These are phyloP conservation scores for Puntigrus tetrazona DNA, from an alignment of 2,113 vertebrate species.

Conservation along the genomic window DNA sequence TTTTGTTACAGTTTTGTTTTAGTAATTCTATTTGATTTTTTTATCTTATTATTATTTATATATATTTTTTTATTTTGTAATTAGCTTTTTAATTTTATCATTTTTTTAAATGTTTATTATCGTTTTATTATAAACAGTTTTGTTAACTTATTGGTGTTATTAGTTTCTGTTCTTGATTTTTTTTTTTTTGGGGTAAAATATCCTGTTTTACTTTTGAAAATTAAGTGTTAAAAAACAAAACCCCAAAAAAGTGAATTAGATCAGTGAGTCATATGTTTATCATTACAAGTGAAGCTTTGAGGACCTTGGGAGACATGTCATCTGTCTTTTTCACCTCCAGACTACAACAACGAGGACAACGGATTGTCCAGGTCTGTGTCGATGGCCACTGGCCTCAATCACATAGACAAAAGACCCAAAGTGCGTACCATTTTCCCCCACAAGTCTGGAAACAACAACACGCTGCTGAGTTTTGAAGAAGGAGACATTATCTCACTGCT, in stretches of 20 bases:
- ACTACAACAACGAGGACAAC: slow-evolving; percentile 70
- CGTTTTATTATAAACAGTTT: too few species aligned
- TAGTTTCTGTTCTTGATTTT: too few species aligned
- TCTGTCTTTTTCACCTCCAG: slow-evolving; percentile 21
- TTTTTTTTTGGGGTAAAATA: too few species aligned
- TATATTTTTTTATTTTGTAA: too few species aligned
- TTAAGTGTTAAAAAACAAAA: too few species aligned
- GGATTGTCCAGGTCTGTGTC: slow-evolving; percentile 84
- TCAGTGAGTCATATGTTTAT: not conserved
- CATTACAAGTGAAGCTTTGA: not conserved
- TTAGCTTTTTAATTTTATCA: too few species aligned
- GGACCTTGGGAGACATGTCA: not conserved
- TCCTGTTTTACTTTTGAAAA: too few species aligned
- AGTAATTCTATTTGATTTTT: not conserved
- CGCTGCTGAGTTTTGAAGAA: slow-evolving; percentile 89
- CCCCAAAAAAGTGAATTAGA: not conserved
- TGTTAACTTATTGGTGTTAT: too few species aligned
- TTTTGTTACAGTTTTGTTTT: too few species aligned
- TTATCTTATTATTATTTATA: not conserved
- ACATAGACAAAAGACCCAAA: slow-evolving; percentile 84
- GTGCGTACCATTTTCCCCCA: slow-evolving; percentile 95
- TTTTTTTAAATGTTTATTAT: too few species aligned
- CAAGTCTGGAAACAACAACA: slow-evolving; percentile 81
- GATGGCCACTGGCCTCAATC: slow-evolving; percentile 88
- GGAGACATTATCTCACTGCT: slow-evolving; percentile 88